phyloP scores from a whole-genome alignment of 2,797 vertebrate genomes.

The Euthynnus affinis region DNA sequence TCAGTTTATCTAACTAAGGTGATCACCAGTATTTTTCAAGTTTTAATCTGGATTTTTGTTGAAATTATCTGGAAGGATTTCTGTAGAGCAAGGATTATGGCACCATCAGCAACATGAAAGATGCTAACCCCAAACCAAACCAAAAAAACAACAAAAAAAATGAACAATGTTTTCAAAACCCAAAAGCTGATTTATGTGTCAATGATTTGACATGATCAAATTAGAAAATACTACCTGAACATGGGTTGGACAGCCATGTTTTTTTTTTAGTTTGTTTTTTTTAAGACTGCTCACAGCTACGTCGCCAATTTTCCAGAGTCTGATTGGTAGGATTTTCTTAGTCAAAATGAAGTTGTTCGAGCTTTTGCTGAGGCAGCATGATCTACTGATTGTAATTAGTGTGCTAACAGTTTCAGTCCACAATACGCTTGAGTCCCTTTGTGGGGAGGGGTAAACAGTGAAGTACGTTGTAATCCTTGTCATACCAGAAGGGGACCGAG shows the following conservation, averaged over 20 bases:
- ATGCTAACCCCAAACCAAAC: conserved; percentile 71
- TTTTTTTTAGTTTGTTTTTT: no score
- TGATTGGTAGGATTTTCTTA: conserved; percentile 58
- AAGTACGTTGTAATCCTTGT: conserved; percentile 63
- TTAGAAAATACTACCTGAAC: conserved; percentile 66
- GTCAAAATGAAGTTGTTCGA: conserved; percentile 57
- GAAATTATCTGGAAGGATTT: conserved; percentile 74
- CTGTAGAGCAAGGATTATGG: conserved; percentile 78
- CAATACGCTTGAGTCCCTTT: conserved; percentile 63
- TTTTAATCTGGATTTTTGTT: conserved; percentile 73
- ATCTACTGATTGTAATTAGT: conserved; percentile 75
- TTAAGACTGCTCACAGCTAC: conserved; percentile 49
- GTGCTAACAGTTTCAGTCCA: conserved; percentile 75
- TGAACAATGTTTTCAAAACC: conserved; percentile 30
- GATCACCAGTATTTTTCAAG: conserved; percentile 80
- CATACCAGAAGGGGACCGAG: conserved; percentile 56
- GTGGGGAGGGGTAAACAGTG: conserved; percentile 53
- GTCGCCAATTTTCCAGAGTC: conserved; percentile 52
- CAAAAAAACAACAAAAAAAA: conserved; percentile 38
- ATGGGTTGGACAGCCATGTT: conserved; percentile 56
- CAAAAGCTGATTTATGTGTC: conserved; percentile 39
- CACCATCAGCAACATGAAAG: conserved; percentile 81
- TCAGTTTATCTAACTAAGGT: conserved; percentile 77
- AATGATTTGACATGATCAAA: conserved; percentile 74
- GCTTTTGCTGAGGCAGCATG: conserved; percentile 69